Conservation (phyloP, 2,797 vertebrate genomes). For the Amblyopsis hoosieri region DNA sequence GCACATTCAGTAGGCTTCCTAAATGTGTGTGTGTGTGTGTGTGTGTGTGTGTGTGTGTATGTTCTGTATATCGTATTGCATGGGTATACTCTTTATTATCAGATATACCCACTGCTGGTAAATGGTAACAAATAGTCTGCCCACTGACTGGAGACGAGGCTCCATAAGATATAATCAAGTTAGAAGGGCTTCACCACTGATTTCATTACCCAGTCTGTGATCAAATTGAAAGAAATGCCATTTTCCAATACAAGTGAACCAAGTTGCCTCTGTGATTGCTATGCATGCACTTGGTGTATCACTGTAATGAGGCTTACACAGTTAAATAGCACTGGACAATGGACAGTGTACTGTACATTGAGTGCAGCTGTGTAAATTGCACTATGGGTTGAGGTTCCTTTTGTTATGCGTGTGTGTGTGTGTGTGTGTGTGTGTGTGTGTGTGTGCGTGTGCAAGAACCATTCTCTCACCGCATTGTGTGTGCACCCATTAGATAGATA, state of each 20-base stretch:
- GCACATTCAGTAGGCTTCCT: too few species aligned
- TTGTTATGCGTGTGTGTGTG: background rate
- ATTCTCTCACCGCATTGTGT: conserved; percentile 3
- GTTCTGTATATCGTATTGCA: conserved; percentile 46
- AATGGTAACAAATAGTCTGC: conserved; percentile 64
- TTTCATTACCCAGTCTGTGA: conserved; percentile 55
- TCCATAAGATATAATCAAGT: conserved; percentile 60
- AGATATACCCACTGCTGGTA: conserved; percentile 57
- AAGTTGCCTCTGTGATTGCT: conserved; percentile 22
- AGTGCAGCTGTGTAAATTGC: background rate
- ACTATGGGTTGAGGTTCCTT: background rate
- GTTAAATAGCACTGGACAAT: conserved; percentile 32
- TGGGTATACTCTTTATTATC: conserved; percentile 59
- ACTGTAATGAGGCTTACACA: conserved; percentile 40
- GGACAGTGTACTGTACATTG: conserved; percentile 16
- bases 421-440: conserved; percentile 8
- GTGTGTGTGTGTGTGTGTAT: conserved; percentile 16
- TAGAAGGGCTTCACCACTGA: conserved; percentile 38
- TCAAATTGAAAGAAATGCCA: conserved; percentile 50
- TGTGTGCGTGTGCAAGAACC: background rate
- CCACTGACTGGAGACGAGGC: conserved; percentile 48
- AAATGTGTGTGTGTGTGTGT: conserved; percentile 34
- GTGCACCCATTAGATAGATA: conserved; percentile 30
- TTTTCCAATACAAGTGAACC: conserved; percentile 38
- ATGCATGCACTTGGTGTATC: conserved; percentile 18